These are phyloP conservation scores for Azemiops feae DNA, from an alignment of 2,113 vertebrate species.

Conservation along the genomic window DNA sequence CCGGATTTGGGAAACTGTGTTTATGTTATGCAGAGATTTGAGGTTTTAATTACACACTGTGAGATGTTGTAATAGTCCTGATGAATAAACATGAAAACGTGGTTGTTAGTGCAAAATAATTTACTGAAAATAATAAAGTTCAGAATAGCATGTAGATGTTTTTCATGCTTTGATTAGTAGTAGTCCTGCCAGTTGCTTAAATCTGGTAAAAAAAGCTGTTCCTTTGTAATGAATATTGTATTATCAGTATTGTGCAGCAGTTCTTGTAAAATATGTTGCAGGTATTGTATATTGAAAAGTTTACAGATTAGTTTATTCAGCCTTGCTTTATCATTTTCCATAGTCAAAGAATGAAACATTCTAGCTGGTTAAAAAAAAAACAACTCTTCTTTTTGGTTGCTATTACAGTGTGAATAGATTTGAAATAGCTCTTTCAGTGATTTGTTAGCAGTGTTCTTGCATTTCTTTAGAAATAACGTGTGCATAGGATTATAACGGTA, in stretches of 20 bases:
- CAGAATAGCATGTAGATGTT: conserved; percentile 31
- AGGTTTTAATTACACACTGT: conserved; percentile 41
- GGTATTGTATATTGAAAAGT: conserved; percentile 21
- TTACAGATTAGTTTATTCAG: not conserved
- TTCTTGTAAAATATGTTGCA: not conserved
- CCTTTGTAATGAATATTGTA: conserved; percentile 5
- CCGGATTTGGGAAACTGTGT: conserved; percentile 27
- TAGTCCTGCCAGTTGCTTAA: conserved; percentile 18
- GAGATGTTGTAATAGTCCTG: conserved; percentile 26
- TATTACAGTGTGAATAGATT: not conserved
- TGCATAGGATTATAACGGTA: not conserved
- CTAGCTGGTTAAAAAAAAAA: not conserved
- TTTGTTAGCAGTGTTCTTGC: not conserved
- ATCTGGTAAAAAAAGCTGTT: conserved; percentile 28
- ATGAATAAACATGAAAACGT: not conserved
- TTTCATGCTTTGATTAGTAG: conserved; percentile 43
- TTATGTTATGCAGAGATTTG: conserved; percentile 31
- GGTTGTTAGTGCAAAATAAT: not conserved
- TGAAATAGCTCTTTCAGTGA: conserved; percentile 18
- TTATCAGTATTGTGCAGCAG: not conserved
- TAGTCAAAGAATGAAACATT: conserved; percentile 3
- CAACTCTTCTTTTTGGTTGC: not conserved
- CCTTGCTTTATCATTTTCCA: conserved; percentile 21
- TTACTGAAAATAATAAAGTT: conserved; percentile 47
- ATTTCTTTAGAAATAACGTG: not conserved